These are phyloP conservation scores for Tyto alba DNA, from an alignment of 2,113 vertebrate species.

Conservation along the genomic window DNA sequence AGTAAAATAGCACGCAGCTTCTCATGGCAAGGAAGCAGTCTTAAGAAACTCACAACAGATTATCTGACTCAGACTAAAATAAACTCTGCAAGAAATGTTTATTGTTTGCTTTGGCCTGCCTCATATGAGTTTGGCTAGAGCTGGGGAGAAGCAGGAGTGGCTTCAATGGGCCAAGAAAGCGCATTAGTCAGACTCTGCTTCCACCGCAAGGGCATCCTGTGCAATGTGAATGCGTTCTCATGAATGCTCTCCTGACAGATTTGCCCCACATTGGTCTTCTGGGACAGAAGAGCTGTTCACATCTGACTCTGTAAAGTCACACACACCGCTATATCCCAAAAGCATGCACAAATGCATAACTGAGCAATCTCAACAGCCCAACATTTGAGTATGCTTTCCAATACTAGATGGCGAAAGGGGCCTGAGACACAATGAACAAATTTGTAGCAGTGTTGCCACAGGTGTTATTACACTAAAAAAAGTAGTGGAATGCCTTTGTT, in stretches of 20 bases:
- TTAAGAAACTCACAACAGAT: neutral
- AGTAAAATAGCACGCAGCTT: neutral
- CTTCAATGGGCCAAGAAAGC: neutral
- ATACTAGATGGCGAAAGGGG: neutral
- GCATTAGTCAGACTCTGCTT: constrained; percentile 4
- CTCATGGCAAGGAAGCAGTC: neutral
- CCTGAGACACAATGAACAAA: rapidly evolving
- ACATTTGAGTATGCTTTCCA: neutral
- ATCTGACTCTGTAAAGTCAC: neutral
- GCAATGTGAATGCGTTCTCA: neutral
- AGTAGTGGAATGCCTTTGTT: neutral
- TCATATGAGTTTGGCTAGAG: neutral
- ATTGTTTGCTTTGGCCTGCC: constrained; percentile 55
- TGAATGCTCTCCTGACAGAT: neutral
- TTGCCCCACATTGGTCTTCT: rapidly evolving
- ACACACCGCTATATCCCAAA: neutral
- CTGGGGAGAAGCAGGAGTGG: neutral
- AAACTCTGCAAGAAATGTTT: constrained; percentile 18
- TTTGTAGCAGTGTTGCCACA: neutral
- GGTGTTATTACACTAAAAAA: neutral
- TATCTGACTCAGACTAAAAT: constrained; percentile 43
- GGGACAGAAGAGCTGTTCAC: neutral
- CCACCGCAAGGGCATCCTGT: neutral
- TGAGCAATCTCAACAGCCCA: neutral
- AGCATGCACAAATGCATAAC: neutral